A percentile compares a stretch with the other conserved stretches of the same genome.
Conservation (phyloP, 2,888 invertebrate genomes). For the Mylabris sibirica region DNA sequence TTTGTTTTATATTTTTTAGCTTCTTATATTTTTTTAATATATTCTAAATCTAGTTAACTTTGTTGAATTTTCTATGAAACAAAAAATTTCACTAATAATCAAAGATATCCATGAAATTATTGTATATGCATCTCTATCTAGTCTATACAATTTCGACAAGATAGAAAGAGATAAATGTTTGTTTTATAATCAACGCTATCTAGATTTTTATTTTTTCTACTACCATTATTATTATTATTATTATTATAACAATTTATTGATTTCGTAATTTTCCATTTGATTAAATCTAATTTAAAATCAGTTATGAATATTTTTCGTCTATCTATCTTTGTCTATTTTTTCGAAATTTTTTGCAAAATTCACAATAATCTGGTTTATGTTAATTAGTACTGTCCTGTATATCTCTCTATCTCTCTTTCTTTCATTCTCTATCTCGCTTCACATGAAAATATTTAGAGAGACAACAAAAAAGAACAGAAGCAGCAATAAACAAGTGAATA, state of each 20-base stretch:
- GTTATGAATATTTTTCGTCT: not conserved
- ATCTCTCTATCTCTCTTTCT: not conserved
- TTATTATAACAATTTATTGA: not conserved
- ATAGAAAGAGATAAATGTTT: not conserved
- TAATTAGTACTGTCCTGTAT: not conserved
- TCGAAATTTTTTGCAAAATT: too few relatives aligned
- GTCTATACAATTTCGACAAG: not conserved
- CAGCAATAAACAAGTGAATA: not conserved
- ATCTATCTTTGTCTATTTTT: too few relatives aligned
- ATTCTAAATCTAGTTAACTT: not conserved
- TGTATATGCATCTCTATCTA: not conserved
- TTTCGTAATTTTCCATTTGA: slow-evolving; percentile 8
- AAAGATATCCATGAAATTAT: not conserved
- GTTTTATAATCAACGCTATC: too few relatives aligned
- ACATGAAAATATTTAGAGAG: too few relatives aligned
- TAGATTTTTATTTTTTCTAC: not conserved
- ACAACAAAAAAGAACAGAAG: too few relatives aligned
- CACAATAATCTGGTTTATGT: too few relatives aligned
- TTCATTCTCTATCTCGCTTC: too few relatives aligned
- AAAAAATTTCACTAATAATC: not conserved
- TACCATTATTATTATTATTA: not conserved
- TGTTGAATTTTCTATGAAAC: not conserved
- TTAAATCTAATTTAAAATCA: not conserved
- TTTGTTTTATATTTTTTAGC: not conserved
- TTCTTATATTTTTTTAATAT: too few relatives aligned